Evolutionary conservation across 2,797 vertebrate species (phyloP), one percentile per base, ranked within the genome.

Genomic region (Labeo calbasu): DNA sequence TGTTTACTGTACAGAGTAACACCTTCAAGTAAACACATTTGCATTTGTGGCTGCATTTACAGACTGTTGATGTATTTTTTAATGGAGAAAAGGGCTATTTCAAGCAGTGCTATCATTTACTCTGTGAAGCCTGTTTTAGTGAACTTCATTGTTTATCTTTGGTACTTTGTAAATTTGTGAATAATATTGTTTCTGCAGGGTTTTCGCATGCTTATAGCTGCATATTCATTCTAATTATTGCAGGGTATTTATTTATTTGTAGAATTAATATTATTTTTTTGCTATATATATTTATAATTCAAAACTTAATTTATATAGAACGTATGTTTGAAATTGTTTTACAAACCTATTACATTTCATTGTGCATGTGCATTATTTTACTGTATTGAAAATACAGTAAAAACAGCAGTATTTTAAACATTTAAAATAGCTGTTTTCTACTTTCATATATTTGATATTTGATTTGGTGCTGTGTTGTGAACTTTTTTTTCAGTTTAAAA

Each of bases 1-100:
- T 94, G 91, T 88, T 90, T 86, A 88, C 84, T 89, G 86, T 84
- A 65, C 85, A 88, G 86, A 90, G 87, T 87, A 93, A 91, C 87
- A 85, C 85, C 72, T 86, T 88, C 81, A 87, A 90, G 76, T 90
- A 91, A 91, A 92, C 80, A 86, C 66, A 92, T 92, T 91, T 92
- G 88, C 91, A 92, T 93, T 90, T 91, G 90, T 78, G 89, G 81
- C 80, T 80, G 70, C 73, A 83, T 72, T 83, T 3, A 55, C 82
- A 77, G 86, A 70, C 55, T 77, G 40, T 86, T 43, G 77, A 71
- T 90, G 53, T 79, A 71, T 23, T 21, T 76, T 75, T 77, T 50
- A 19, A 48, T 48, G 66, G 32, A 50, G 57, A 19, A 81, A 70
- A 48, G 11, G 43, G 43, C 13, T 63, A 51, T 81, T 28, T 61